Percentiles rank a stretch among this genome's conserved stretches.
phyloP scores from a whole-genome alignment of 2,888 invertebrate species.

The Ectemnius continuus region DNA sequence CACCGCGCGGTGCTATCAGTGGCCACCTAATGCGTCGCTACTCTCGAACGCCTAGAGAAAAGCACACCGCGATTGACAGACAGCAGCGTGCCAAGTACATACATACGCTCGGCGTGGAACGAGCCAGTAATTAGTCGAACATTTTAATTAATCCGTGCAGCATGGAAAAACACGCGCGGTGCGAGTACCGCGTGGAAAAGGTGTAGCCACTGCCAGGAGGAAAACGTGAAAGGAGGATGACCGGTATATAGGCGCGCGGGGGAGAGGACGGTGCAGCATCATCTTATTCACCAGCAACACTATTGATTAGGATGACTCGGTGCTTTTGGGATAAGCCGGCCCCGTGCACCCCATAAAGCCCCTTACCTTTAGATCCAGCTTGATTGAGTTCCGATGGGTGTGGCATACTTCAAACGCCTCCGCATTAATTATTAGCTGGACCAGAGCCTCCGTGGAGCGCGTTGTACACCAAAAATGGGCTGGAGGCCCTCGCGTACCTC shows the following conservation, averaged over 20 bases:
- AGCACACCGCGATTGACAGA: not conserved
- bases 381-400: conserved; percentile 76
- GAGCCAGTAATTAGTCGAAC: conserved; percentile 31
- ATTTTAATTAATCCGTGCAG: conserved; percentile 51
- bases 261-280: conserved; percentile 53
- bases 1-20: not conserved
- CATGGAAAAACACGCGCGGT: not conserved
- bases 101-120: conserved; percentile 19
- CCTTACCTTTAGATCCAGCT: conserved; percentile 61
- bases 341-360: conserved; percentile 46
- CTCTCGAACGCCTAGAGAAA: not conserved
- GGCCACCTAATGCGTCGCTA: not conserved
- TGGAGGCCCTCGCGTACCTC: conserved; percentile 6
- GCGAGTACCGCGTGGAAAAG: no score
- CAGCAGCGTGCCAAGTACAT: conserved; percentile 24
- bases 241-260: conserved; percentile 20
- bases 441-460: conserved; percentile 52
- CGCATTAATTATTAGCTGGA: conserved; percentile 71
- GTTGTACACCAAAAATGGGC: conserved; percentile 45
- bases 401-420: conserved; percentile 73
- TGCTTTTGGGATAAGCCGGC: conserved; percentile 68
- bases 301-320: conserved; percentile 76
- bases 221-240: conserved; percentile 25
- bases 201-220: not conserved
- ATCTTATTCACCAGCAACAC: conserved; percentile 63